Evolutionary conservation across 2,113 vertebrate genomes (phyloP).

Genomic region (Neopipo cinnamomea): DNA sequence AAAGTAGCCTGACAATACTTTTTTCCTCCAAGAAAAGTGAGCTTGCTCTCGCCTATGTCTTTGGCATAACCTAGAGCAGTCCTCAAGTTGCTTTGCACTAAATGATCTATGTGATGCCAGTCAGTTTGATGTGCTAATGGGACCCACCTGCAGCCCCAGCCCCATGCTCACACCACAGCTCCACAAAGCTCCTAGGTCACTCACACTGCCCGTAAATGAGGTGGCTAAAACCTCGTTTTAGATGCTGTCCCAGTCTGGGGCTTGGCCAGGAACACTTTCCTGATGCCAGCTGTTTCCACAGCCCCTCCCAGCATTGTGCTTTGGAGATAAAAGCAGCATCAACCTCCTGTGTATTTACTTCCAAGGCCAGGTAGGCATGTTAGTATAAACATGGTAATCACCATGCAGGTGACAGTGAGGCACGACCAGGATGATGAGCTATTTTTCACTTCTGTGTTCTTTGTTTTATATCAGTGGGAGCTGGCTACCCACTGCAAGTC

Average conservation of each 20-base stretch:
- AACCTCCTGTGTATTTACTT: neutral
- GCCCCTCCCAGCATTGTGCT: neutral
- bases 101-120: neutral
- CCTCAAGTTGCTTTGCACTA: neutral
- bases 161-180: neutral
- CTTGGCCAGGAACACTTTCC: neutral
- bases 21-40: neutral
- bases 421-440: neutral
- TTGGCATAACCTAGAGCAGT: neutral
- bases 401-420: neutral
- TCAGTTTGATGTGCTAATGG: accelerated
- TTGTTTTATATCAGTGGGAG: neutral
- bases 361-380: neutral
- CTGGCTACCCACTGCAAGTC: neutral
- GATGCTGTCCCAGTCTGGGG: too few species aligned
- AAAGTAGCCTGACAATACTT: neutral
- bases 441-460: neutral
- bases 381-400: neutral
- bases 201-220: accelerated
- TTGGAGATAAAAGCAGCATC: neutral
- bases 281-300: neutral
- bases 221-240: neutral
- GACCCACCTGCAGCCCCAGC: neutral
- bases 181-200: neutral
- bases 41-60: neutral